A percentile compares a stretch with the other conserved stretches of the same genome.
These are phyloP conservation scores for Callionymus lyra DNA, from an alignment of 2,113 vertebrate species.

Conservation along the genomic window DNA sequence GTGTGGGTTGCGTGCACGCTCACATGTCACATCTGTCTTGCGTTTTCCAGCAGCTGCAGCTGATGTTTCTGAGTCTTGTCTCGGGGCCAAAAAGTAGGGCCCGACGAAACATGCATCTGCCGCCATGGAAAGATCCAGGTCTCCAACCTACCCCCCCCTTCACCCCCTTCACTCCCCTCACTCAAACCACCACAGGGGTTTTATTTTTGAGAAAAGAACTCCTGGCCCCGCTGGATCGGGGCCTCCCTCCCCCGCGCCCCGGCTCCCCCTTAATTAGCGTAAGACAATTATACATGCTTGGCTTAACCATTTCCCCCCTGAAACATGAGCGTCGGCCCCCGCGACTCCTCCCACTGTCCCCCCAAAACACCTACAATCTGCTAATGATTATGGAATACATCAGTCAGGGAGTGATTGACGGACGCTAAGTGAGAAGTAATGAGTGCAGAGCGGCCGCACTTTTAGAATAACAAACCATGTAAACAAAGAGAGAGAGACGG, in stretches of 20 bases:
- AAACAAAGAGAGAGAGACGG: no score
- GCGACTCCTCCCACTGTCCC: conserved; percentile 5
- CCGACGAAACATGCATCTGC: conserved; percentile 31
- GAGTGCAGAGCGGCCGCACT: conserved; percentile 3
- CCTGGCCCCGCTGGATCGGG: conserved; percentile 28
- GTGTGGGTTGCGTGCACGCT: conserved; percentile 16
- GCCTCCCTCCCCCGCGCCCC: conserved; percentile 9
- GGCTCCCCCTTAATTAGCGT: conserved; percentile 65
- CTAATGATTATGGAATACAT: conserved; percentile 50
- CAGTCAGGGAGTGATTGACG: conserved; percentile 20
- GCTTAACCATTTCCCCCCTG: conserved; percentile 69
- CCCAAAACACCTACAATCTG: conserved; percentile 24
- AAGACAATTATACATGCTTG: conserved; percentile 74
- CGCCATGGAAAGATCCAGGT: conserved; percentile 36
- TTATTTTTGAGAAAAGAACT: conserved; percentile 43
- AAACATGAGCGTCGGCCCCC: conserved; percentile 51
- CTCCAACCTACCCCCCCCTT: conserved; percentile 3
- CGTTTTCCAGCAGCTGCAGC: conserved; percentile 46
- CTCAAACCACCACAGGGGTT: no score
- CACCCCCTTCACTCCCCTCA: not conserved
- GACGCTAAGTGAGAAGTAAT: not conserved
- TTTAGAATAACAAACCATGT: no score
- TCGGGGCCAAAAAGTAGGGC: conserved; percentile 25
- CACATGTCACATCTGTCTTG: conserved; percentile 57
- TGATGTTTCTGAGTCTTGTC: conserved; percentile 34